A percentile compares a stretch with the other conserved stretches of the same genome.
Evolutionary conservation across 2,888 invertebrate species (phyloP).

Genomic region (Eurois occulta): DNA sequence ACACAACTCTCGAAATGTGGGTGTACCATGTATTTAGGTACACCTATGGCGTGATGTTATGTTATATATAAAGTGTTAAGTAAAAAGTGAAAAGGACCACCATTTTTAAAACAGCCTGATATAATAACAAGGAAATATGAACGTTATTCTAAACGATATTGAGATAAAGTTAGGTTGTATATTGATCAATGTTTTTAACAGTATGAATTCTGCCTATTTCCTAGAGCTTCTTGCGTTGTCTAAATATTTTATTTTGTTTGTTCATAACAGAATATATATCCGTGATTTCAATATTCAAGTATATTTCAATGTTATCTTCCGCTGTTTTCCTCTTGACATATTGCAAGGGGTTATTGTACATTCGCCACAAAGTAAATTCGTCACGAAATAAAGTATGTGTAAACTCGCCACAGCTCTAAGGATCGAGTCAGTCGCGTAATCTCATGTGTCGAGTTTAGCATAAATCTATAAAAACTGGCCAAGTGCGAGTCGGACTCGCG

Average conservation of each 20-base stretch:
- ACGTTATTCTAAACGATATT: background rate
- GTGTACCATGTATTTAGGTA: too few relatives aligned
- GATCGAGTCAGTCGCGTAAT: background rate
- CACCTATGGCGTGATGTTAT: too few relatives aligned
- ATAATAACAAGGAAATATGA: conserved; percentile 8
- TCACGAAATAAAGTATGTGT: too few relatives aligned
- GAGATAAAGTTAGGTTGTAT: background rate
- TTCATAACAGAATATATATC: conserved; percentile 36
- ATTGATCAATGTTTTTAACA: conserved; percentile 14
- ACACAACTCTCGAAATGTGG: too few relatives aligned
- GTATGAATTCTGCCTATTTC: conserved; percentile 46
- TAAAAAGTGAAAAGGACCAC: conserved; percentile 51
- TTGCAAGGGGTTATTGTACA: too few relatives aligned
- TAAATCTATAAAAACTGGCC: too few relatives aligned
- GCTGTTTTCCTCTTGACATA: conserved; percentile 15
- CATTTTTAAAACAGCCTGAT: conserved; percentile 44
- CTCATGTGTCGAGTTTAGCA: background rate
- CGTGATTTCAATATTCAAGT: conserved; percentile 34
- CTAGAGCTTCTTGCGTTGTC: conserved; percentile 19
- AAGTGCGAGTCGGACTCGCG: too few relatives aligned
- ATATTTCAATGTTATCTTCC: conserved; percentile 14
- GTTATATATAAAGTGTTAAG: too few relatives aligned
- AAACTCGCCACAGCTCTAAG: too few relatives aligned
- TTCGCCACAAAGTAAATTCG: too few relatives aligned
- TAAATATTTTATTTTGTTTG: conserved; percentile 37